phyloP scores from a whole-genome alignment of 2,888 invertebrate genomes.

The Chalcis sispes region DNA sequence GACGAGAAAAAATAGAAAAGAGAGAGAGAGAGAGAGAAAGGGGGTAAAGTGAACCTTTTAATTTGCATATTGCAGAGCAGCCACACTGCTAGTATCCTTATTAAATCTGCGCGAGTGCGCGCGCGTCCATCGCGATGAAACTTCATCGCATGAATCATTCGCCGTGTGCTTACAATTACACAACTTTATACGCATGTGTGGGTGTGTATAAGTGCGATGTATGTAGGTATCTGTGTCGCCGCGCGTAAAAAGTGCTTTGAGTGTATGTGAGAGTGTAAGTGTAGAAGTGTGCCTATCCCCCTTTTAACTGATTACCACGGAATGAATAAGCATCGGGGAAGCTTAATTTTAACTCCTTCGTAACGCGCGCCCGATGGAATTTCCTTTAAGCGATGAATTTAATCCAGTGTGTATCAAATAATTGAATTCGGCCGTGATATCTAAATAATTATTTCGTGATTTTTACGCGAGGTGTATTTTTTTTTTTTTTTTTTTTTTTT shows the following conservation, averaged over 20 bases:
- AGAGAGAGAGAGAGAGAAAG: too few relatives aligned
- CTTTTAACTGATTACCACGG: conserved; percentile 55
- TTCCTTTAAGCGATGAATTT: conserved; percentile 33
- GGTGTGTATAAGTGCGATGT: not conserved
- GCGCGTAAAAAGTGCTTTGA: too few relatives aligned
- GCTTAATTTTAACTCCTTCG: conserved; percentile 47
- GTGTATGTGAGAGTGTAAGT: too few relatives aligned
- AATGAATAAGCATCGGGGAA: conserved; percentile 49
- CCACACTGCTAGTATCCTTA: conserved; percentile 37
- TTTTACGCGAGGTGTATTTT: not conserved
- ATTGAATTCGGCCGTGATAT: conserved; percentile 2
- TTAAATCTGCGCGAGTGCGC: conserved; percentile 51
- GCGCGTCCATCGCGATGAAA: conserved; percentile 50
- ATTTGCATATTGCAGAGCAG: conserved; percentile 48
- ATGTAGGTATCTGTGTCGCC: conserved; percentile 36
- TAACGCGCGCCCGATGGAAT: conserved; percentile 5
- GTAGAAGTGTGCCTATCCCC: too few relatives aligned
- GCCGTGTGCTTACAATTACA: too few relatives aligned
- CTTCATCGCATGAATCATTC: conserved; percentile 50
- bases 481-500: conserved; percentile 6
- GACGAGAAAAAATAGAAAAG: not conserved
- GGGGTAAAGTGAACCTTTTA: conserved; percentile 11
- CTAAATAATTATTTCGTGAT: conserved; percentile 14
- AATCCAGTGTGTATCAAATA: conserved; percentile 28
- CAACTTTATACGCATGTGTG: not conserved